A percentile compares a stretch with the other conserved stretches of the same genome.
Evolutionary conservation across 2,888 invertebrate species (phyloP).

Genomic region (Heterodera filipjevi): DNA sequence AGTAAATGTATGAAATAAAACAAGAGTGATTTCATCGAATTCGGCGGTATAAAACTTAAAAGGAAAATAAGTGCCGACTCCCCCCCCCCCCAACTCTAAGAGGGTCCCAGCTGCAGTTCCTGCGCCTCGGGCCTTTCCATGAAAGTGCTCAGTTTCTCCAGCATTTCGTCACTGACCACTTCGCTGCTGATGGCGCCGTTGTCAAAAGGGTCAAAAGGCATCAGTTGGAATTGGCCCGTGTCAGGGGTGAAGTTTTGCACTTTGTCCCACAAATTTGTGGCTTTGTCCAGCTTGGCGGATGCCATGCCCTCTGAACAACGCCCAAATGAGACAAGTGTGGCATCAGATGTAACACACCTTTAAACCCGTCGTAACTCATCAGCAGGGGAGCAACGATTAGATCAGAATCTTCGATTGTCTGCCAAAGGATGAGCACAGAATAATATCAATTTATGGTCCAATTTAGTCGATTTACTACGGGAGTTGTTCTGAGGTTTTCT

Average conservation of each 20-base stretch:
- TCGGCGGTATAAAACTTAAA: not conserved
- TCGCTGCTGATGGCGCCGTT: conserved; percentile 27
- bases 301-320: conserved; percentile 49
- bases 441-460: too few species aligned
- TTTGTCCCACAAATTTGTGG: conserved; percentile 51
- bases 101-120: conserved; percentile 14
- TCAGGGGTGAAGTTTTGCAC: conserved; percentile 61
- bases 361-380: conserved; percentile 49
- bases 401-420: conserved; percentile 70
- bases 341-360: conserved; percentile 43
- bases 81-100: not conserved
- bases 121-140: conserved; percentile 21
- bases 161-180: conserved; percentile 28
- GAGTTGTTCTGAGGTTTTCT: too few species aligned
- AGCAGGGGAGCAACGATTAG: conserved; percentile 50
- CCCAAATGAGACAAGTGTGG: not conserved
- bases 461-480: too few species aligned
- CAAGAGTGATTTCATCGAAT: not conserved
- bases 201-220: conserved; percentile 26
- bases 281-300: conserved; percentile 47
- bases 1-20: too few species aligned
- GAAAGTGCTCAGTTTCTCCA: conserved; percentile 22
- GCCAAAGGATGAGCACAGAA: not conserved
- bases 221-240: conserved; percentile 30
- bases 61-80: not conserved